Evolutionary conservation across 2,888 invertebrate species (phyloP).

Genomic region (Torymus tubicola): DNA sequence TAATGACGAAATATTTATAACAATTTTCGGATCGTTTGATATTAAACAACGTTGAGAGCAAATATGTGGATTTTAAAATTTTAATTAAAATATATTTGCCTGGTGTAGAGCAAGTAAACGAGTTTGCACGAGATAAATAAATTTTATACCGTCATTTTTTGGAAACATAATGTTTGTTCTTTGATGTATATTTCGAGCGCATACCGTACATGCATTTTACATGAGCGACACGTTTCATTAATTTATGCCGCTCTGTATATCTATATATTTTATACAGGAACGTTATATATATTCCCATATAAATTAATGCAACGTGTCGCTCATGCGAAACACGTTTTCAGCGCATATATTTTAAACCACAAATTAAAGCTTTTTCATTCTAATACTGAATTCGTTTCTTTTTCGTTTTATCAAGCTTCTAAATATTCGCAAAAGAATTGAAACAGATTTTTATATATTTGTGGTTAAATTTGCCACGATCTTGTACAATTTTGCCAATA

Average conservation of each 20-base stretch:
- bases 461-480: too few relatives aligned
- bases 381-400: too few relatives aligned
- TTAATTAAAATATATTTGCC: conserved; percentile 5
- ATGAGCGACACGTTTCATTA: conserved; percentile 23
- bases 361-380: too few relatives aligned
- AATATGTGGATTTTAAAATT: not conserved
- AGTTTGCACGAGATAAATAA: not conserved
- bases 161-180: conserved; percentile 14
- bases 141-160: not conserved
- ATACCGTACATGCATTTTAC: conserved; percentile 5
- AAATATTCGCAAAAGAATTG: too few relatives aligned
- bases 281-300: conserved; percentile 8
- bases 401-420: too few relatives aligned
- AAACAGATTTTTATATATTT: too few relatives aligned
- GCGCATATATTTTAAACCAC: not conserved
- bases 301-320: conserved; percentile 29
- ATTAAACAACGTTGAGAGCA: too few relatives aligned
- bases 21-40: too few relatives aligned
- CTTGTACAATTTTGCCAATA: too few relatives aligned
- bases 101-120: not conserved
- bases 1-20: too few relatives aligned
- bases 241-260: conserved; percentile 9
- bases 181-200: conserved; percentile 24
- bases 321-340: conserved; percentile 13
- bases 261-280: not conserved